phyloP scores from a whole-genome alignment of 2,888 invertebrate species.

The Pheosia tremula region DNA sequence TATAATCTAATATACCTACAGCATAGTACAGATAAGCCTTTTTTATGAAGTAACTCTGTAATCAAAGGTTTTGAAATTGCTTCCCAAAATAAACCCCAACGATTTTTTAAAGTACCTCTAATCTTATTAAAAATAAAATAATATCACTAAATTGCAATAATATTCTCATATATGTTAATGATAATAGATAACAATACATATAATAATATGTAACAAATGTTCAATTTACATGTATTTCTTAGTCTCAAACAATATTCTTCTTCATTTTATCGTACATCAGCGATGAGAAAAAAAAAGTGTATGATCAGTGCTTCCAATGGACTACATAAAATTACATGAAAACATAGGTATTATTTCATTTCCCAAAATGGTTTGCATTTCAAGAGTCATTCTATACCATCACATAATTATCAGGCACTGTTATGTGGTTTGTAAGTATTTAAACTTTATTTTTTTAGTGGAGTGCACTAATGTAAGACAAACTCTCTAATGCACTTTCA shows the following conservation, averaged over 20 bases:
- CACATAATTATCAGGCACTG: constrained; percentile 35
- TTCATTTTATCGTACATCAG: constrained; percentile 12
- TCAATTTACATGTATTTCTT: constrained; percentile 33
- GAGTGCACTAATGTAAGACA: constrained; percentile 63
- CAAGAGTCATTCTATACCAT: constrained; percentile 3
- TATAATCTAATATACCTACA: no score
- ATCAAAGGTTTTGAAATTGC: not conserved
- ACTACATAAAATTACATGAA: not conserved
- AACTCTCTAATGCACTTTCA: constrained; percentile 71
- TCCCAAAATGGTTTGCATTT: not conserved
- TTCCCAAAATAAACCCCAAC: constrained; percentile 20
- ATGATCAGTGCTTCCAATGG: not conserved
- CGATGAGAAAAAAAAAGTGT: constrained; percentile 1
- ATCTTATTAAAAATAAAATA: constrained; percentile 29
- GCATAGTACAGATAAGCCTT: no score
- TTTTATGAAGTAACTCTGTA: not conserved
- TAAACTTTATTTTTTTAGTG: constrained; percentile 20
- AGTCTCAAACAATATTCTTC: constrained; percentile 30
- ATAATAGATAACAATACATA: constrained; percentile 38
- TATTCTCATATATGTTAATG: constrained; percentile 35
- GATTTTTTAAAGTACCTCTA: constrained; percentile 13
- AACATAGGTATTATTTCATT: not conserved
- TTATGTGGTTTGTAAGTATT: constrained; percentile 32
- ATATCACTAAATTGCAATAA: constrained; percentile 35
- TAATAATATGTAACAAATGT: constrained; percentile 28